Evolutionary conservation across 92 coral and sea anemone species (phyloP), one percentile per base, ranked within the genome.

Genomic region (Zoanthus sansibaricus): DNA sequence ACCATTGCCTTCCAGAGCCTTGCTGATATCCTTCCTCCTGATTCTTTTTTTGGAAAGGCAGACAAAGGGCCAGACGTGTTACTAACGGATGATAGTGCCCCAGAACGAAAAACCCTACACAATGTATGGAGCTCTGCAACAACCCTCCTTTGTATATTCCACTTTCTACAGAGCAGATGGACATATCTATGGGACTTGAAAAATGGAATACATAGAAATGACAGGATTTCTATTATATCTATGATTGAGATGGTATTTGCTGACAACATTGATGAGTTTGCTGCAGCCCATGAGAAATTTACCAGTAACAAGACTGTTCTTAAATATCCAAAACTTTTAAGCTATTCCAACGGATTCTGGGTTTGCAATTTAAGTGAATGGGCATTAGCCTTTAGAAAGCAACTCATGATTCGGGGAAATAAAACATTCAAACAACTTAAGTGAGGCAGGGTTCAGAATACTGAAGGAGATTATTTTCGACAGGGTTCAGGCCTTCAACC

Each of bases 381-480:
- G 77, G 54, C 77, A 72, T 25, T 72, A 21, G 52, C 77, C 4
- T 37, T 3, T 11, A 72, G 77, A 72, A 47, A 76, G 20, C 7
- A 76, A 2, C 37, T 51, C 16, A 49, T 1, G 17, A 76, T 75
- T 3, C 11, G 62, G 9, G 79, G 79, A 75, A 75, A 75, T 37
- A 55, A 79, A n/a, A n/a, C n/a, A n/a, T n/a, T n/a, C 71, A 20
- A 54, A 78, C 84, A 79, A 58, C 55, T 61, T 79, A 44, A 79
- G 84, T 58, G 84, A 61, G 55, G 84, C 84, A n/a, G 84, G 84
- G n/a, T 61, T 79, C 74, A 79, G 74, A 18, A 79, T 79, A 37
- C 13, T 79, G 54, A 79, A 79, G 58, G 85, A 61, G 85, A 79
- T 84, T 71, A 84, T 84, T 84, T 84, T 84, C 62, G 71, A 84